These are phyloP conservation scores for Cebidichthys violaceus DNA, from an alignment of 2,113 vertebrate genomes.

Conservation along the genomic window DNA sequence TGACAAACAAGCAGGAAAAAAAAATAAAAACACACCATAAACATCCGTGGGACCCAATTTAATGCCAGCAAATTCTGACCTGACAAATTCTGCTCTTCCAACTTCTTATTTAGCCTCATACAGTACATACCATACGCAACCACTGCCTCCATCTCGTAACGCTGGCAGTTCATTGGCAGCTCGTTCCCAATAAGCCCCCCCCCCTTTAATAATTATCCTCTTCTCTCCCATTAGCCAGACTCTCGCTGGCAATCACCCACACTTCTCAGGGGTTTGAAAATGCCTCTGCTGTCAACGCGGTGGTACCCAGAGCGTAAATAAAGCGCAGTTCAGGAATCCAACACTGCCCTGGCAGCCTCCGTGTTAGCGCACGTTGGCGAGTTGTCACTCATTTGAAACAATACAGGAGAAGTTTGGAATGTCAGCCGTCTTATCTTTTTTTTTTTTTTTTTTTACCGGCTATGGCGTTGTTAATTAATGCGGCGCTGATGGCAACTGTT, in stretches of 20 bases:
- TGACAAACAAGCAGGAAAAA: slow-evolving; percentile 35
- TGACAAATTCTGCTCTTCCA: slow-evolving; percentile 8
- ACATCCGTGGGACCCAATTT: slow-evolving; percentile 41
- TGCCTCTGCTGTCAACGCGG: slow-evolving; percentile 68
- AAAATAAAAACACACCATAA: slow-evolving; percentile 27
- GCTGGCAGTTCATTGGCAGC: slow-evolving; percentile 15
- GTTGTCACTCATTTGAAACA: slow-evolving; percentile 80
- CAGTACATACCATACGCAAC: slow-evolving; percentile 43
- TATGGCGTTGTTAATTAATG: slow-evolving; percentile 65
- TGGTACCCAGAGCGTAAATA: slow-evolving; percentile 66
- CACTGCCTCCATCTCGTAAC: slow-evolving; percentile 16
- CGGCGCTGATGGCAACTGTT: slow-evolving; percentile 63
- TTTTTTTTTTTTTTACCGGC: slow-evolving; percentile 20
- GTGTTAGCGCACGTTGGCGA: slow-evolving; percentile 58
- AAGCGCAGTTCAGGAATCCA: slow-evolving; percentile 67
- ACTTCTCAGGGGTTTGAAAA: slow-evolving; percentile 52
- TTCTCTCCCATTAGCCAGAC: slow-evolving; percentile 44
- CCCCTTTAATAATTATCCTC: slow-evolving; percentile 53
- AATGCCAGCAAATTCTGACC: slow-evolving; percentile 51
- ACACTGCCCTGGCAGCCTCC: slow-evolving; percentile 65
- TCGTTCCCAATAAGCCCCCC: slow-evolving; percentile 15
- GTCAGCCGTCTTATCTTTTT: slow-evolving; percentile 43
- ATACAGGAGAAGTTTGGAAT: slow-evolving; percentile 73
- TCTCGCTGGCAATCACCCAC: slow-evolving; percentile 48
- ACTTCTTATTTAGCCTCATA: neutral